Evolutionary conservation across 2,113 vertebrate genomes (phyloP).

Genomic region (Sterna hirundo): DNA sequence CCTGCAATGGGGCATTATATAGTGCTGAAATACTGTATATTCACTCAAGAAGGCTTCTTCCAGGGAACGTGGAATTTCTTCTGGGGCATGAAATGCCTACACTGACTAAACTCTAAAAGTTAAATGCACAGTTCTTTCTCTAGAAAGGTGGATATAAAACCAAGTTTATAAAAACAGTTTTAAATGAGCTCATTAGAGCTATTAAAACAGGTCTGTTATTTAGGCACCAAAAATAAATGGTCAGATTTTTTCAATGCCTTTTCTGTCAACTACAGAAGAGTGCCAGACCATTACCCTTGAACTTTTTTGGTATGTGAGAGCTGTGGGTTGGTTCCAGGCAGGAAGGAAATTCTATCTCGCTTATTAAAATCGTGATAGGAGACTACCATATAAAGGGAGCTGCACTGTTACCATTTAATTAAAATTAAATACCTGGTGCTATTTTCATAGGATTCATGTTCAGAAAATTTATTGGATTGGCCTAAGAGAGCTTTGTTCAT

Average conservation of each 20-base stretch:
- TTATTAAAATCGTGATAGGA: neutral
- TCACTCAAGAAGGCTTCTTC: neutral
- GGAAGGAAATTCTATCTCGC: neutral
- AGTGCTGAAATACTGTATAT: neutral
- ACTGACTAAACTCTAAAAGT: neutral
- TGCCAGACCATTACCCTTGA: neutral
- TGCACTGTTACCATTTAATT: neutral
- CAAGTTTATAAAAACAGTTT: neutral
- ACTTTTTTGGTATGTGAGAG: neutral
- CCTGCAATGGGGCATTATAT: neutral
- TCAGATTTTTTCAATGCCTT: neutral
- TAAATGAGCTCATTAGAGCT: neutral
- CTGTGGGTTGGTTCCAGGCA: neutral
- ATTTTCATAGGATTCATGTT: neutral
- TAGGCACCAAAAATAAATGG: neutral
- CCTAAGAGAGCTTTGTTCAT: neutral
- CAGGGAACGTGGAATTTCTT: neutral
- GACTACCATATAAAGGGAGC: neutral
- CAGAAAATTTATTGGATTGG: neutral
- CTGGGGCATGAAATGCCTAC: neutral
- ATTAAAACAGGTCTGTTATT: neutral
- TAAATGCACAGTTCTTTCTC: neutral
- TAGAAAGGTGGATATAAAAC: neutral
- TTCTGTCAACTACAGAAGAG: neutral
- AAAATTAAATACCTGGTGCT: neutral